Evolutionary conservation across 1,140 invertebrate species (phyloP), one percentile per base, ranked within the genome.

Genomic region (Macrostomum lignano): DNA sequence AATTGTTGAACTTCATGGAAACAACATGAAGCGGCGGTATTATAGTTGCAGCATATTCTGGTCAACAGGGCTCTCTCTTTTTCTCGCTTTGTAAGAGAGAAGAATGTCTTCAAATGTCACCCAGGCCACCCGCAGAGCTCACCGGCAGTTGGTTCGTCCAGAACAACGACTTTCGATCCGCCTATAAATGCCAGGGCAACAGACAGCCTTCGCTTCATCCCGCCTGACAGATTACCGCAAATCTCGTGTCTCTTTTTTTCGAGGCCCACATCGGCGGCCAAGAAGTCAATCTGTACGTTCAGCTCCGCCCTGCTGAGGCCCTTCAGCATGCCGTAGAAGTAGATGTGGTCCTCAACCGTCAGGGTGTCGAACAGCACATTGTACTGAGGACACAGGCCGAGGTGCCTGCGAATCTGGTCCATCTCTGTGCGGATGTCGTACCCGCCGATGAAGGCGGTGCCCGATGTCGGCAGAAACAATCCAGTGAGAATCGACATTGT

Each of bases 381-480:
- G 49, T 88, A 76, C 52, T 94, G 86, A 7, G 82, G 82, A 56
- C 84, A 94, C 4, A 81, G 58, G 1, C 81, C 79, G 0, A 82
- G 54, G 36, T 68, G 70, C 21, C 60, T 51, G 14, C 74, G 62
- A 1, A 73, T 70, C n/a, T 44, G 40, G 4, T 52, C 42, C 23
- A 62, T 56, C 32, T 61, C 44, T 5, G 41, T 61, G 22, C 51
- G 43, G 23, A 72, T 64, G 45, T 71, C 66, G 44, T 65, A 66
- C 11, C 68, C 72, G 40, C 70, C 67, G 2, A 79, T 57, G 21
- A 55, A 46, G 3, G 73, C 70, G n/a, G 63, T 65, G 2, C 73
- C 73, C 30, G 53, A 60, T 0, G 67, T 67, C 13, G 68, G 65
- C 15, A 65, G 58, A 37, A 65, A 67, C n/a, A 71, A 44, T 11